Evolutionary conservation across 2,888 invertebrate genomes (phyloP), one percentile per base, ranked within the genome.

Genomic region (Peribatodes rhomboidaria): DNA sequence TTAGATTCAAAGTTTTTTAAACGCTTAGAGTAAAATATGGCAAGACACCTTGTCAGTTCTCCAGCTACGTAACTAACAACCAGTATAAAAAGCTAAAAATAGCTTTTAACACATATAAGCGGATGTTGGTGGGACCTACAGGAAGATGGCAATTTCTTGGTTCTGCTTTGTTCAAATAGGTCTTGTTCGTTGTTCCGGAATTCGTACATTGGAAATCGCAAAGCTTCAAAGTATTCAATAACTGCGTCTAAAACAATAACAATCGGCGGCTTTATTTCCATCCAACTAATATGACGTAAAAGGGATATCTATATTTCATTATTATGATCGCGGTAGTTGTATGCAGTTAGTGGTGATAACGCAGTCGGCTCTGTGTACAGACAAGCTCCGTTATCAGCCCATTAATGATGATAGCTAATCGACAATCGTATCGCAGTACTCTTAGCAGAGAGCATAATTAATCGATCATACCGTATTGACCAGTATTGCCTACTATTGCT

Each of bases 361-460:
- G 41, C 33, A 50, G 67, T 59, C 67, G 61, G 72, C 71, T 61
- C 53, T 60, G 54, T 69, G 62, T 72, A 71, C 59, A 69, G 60
- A 71, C 69, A 65, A 71, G 65, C 72, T 63, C 44, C 53, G 70
- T 69, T 81, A 81, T 81, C 81, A 67, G 60, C 59, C 69, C 69
- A 75, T 81, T 80, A 79, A 76, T 69, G 57, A 67, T 63, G 61
- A 72, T 69, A 67, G 59, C 64, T 67, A 65, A 68, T 50, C 50
- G 50, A n/a, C 50, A 50, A 50, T 70, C 65, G 49, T 70, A 67
- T 58, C 61, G 59, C 53, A 58, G 46, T 56, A 68, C 66, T 68
- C 57, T 64, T 61, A 53, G 52, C 44, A 35, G 37, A 67, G 56
- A 69, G 67, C 69, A 70, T 76, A 75, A 80, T 78, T 76, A 77